These are phyloP conservation scores for Squalus acanthias DNA, from an alignment of 2,797 vertebrate species.

Conservation along the genomic window DNA sequence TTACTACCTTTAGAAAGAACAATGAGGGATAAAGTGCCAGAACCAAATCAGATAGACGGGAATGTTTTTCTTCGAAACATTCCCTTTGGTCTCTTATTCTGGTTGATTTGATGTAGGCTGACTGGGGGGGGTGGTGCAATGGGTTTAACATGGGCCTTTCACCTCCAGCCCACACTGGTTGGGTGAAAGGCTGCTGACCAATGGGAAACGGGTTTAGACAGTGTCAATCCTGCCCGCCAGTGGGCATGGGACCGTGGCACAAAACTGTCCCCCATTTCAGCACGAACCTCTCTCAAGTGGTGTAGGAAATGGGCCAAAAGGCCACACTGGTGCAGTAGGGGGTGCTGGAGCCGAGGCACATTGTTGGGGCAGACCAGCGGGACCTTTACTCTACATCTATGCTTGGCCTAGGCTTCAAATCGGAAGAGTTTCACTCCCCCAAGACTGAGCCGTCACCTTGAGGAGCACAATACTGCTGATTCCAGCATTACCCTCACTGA, in stretches of 20 bases:
- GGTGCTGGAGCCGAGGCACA: background rate
- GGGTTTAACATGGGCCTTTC: background rate
- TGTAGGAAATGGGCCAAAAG: background rate
- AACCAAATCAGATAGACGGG: background rate
- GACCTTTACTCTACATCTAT: background rate
- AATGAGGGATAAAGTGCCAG: conserved; percentile 5
- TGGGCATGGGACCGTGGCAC: background rate
- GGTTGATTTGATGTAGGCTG: background rate
- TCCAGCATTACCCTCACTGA: background rate
- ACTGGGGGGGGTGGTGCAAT: too few species aligned
- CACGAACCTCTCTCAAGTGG: background rate
- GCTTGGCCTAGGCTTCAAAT: background rate
- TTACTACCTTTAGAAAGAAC: conserved; percentile 5
- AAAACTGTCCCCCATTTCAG: background rate
- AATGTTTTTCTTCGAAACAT: background rate
- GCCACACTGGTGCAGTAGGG: background rate
- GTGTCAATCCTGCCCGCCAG: background rate
- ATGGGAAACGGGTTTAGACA: background rate
- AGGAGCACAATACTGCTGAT: background rate
- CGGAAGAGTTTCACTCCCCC: background rate
- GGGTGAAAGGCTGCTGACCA: background rate
- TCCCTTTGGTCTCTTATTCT: background rate
- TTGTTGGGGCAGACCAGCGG: background rate
- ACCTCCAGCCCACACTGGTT: background rate
- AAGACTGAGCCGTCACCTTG: background rate